Percentiles rank a stretch among this genome's conserved stretches.
Evolutionary conservation across 2,888 invertebrate species (phyloP).

Genomic region (Sylvicola cinctus): DNA sequence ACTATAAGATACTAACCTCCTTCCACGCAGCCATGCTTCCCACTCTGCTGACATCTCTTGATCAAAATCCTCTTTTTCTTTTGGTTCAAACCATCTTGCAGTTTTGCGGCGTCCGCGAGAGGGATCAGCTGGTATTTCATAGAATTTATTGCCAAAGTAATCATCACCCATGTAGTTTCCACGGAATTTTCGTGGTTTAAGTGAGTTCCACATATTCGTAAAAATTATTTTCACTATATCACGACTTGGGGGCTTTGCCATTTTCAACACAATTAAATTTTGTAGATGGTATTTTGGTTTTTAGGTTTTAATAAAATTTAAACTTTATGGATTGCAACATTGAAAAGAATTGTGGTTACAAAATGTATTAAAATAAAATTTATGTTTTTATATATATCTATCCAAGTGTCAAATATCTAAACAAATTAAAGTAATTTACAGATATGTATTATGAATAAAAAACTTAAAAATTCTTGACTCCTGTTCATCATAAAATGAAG

Average conservation of each 20-base stretch:
- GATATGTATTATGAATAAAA: too few species aligned
- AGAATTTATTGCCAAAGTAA: constrained; percentile 64
- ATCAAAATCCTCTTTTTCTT: constrained; percentile 38
- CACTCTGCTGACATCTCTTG: constrained; percentile 68
- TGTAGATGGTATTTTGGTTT: too few species aligned
- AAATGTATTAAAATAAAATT: too few species aligned
- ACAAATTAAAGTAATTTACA: too few species aligned
- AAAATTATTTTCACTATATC: constrained; percentile 20
- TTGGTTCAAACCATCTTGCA: constrained; percentile 53
- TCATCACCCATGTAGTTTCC: constrained; percentile 47
- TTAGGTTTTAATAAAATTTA: too few species aligned
- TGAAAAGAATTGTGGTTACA: too few species aligned
- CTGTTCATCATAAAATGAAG: too few species aligned
- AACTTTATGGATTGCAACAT: too few species aligned
- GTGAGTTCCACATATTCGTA: constrained; percentile 20
- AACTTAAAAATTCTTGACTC: too few species aligned
- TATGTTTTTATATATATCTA: too few species aligned
- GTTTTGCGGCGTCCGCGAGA: constrained; percentile 40
- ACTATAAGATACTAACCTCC: constrained; percentile 28
- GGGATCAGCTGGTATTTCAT: constrained; percentile 49
- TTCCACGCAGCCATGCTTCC: constrained; percentile 66
- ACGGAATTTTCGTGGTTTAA: constrained; percentile 28
- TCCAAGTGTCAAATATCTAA: too few species aligned
- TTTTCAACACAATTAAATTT: too few species aligned
- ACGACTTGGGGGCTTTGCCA: constrained; percentile 17